phyloP scores from a whole-genome alignment of 2,113 vertebrate species.

The Toxotes jaculatrix region DNA sequence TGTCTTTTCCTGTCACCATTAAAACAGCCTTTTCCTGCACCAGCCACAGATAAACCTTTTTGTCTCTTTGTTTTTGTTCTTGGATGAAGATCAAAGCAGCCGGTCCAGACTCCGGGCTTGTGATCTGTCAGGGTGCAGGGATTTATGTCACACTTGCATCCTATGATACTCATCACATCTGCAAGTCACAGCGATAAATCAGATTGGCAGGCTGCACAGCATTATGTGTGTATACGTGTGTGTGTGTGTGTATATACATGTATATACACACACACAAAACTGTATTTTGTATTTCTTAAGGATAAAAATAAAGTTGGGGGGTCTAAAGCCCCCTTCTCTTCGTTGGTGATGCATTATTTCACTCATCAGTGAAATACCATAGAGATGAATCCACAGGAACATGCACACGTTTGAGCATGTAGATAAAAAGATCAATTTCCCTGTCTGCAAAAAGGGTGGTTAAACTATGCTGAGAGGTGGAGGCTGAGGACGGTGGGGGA shows the following conservation, averaged over 20 bases:
- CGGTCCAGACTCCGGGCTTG: conserved; percentile 46
- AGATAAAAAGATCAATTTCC: conserved; percentile 47
- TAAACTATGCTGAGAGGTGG: conserved; percentile 35
- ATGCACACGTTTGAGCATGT: background rate
- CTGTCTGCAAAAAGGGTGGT: conserved; percentile 29
- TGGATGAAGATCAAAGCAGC: conserved; percentile 73
- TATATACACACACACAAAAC: too few species aligned
- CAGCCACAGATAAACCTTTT: conserved; percentile 56
- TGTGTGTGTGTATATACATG: background rate
- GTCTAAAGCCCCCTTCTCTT: conserved; percentile 3
- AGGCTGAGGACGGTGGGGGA: conserved; percentile 39
- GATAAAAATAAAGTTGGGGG: background rate
- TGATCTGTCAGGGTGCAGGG: conserved; percentile 59
- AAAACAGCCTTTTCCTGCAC: conserved; percentile 61
- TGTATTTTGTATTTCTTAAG: conserved; percentile 13
- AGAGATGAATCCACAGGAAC: background rate
- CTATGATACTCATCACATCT: conserved; percentile 71
- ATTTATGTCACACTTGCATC: conserved; percentile 71
- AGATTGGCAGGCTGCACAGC: conserved; percentile 17
- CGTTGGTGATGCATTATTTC: conserved; percentile 28
- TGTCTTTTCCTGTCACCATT: conserved; percentile 61
- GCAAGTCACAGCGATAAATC: conserved; percentile 67
- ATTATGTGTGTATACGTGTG: background rate
- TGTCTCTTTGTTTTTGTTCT: conserved; percentile 72
- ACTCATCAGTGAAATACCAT: conserved; percentile 24